A percentile compares a stretch with the other conserved stretches of the same genome.
phyloP scores from a whole-genome alignment of 2,797 vertebrate species.

The Etheostoma perlongum region DNA sequence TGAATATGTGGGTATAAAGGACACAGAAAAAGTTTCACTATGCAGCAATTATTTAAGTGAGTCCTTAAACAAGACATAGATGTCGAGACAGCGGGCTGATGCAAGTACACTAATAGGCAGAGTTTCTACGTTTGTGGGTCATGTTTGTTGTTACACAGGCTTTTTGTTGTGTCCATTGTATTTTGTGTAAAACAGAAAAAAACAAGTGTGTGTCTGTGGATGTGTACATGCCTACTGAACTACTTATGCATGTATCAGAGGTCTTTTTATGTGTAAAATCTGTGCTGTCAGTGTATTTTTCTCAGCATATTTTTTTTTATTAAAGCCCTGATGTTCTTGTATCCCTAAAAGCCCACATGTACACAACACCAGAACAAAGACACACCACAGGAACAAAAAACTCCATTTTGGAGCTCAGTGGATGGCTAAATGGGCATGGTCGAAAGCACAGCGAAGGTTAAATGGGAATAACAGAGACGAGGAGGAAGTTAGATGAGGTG shows the following conservation, averaged over 20 bases:
- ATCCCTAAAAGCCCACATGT: not conserved
- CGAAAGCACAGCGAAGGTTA: conserved; percentile 30
- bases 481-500: conserved; percentile 18
- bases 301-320: not conserved
- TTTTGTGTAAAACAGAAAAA: not conserved
- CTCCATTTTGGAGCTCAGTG: conserved; percentile 34
- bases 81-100: not conserved
- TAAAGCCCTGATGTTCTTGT: not conserved
- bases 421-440: conserved; percentile 31
- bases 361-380: not conserved
- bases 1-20: not conserved
- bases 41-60: conserved; percentile 40
- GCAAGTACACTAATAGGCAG: conserved; percentile 47
- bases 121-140: conserved; percentile 68
- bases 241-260: not conserved
- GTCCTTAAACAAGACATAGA: not conserved
- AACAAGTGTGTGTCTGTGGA: not conserved
- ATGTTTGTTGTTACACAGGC: conserved; percentile 25
- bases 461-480: conserved; percentile 15
- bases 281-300: not conserved
- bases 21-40: conserved; percentile 10
- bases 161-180: not conserved
- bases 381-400: conserved; percentile 17
- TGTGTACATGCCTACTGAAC: not conserved
- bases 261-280: conserved; percentile 4